A percentile compares a stretch with the other conserved stretches of the same genome.
Evolutionary conservation across 2,113 vertebrate genomes (phyloP).

Genomic region (Leuciscus idus): DNA sequence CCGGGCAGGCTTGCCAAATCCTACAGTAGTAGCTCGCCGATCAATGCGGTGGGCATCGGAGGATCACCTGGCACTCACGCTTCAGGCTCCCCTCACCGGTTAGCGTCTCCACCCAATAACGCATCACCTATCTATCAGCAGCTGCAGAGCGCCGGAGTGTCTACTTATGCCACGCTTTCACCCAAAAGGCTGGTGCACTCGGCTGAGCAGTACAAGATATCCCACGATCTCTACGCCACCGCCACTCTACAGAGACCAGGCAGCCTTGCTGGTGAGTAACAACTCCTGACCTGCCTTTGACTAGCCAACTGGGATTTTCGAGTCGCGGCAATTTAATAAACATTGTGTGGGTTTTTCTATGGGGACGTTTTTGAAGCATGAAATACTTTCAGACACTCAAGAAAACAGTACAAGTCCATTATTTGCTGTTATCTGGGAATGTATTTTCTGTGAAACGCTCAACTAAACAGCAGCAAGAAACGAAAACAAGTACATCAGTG

Average conservation of each 20-base stretch:
- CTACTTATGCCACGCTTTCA: constrained; percentile 95
- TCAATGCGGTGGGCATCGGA: constrained; percentile 83
- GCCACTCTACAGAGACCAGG: constrained; percentile 95
- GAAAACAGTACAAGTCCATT: background rate
- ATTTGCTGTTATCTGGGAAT: background rate
- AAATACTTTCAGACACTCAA: background rate
- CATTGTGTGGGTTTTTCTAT: background rate
- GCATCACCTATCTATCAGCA: constrained; percentile 86
- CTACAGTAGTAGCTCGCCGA: constrained; percentile 91
- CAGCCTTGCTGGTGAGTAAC: constrained; percentile 88
- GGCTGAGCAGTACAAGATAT: constrained; percentile 95
- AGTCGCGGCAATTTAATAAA: background rate
- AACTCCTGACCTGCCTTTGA: constrained; percentile 12
- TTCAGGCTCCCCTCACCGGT: constrained; percentile 83
- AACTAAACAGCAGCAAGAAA: background rate
- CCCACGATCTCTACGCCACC: constrained; percentile 93
- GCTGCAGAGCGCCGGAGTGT: constrained; percentile 87
- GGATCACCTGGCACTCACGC: constrained; percentile 79
- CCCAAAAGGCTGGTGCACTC: constrained; percentile 94
- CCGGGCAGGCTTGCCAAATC: constrained; percentile 93
- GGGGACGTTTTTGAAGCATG: background rate
- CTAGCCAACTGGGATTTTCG: constrained; percentile 15
- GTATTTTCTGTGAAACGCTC: background rate
- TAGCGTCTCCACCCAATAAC: constrained; percentile 87
- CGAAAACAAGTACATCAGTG: background rate